phyloP scores from a whole-genome alignment of 2,888 invertebrate genomes.

The Sinodicranocentrus sp. region DNA sequence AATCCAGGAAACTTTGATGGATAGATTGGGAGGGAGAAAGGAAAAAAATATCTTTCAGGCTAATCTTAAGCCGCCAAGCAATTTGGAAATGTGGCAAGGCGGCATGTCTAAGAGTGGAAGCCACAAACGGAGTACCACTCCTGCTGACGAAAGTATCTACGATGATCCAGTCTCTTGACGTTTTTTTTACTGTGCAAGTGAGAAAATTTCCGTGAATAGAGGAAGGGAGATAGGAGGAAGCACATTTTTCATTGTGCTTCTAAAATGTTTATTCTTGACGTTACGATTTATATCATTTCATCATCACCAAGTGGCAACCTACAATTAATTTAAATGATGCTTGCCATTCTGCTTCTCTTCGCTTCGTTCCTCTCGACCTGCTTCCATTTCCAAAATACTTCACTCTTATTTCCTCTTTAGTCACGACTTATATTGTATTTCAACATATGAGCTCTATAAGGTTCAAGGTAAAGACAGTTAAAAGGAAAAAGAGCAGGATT shows the following conservation, averaged over 20 bases:
- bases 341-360: constrained; percentile 20
- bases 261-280: constrained; percentile 48
- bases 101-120: not conserved
- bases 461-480: constrained; percentile 10
- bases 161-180: not conserved
- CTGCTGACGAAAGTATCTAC: not conserved
- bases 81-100: constrained; percentile 14
- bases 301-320: constrained; percentile 48
- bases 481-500: not conserved
- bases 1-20: not conserved
- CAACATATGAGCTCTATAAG: not conserved
- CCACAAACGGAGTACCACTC: not conserved
- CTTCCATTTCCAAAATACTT: not conserved
- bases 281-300: constrained; percentile 55
- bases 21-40: constrained; percentile 25
- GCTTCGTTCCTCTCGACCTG: constrained; percentile 16
- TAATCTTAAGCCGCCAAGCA: constrained; percentile 35
- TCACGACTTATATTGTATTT: not conserved
- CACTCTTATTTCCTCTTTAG: not conserved
- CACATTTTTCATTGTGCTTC: constrained; percentile 40
- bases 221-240: not conserved
- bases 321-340: constrained; percentile 51
- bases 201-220: constrained; percentile 9
- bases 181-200: not conserved
- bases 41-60: constrained; percentile 35